phyloP scores from a whole-genome alignment of 2,888 invertebrate species.

The Synergus umbraculus region DNA sequence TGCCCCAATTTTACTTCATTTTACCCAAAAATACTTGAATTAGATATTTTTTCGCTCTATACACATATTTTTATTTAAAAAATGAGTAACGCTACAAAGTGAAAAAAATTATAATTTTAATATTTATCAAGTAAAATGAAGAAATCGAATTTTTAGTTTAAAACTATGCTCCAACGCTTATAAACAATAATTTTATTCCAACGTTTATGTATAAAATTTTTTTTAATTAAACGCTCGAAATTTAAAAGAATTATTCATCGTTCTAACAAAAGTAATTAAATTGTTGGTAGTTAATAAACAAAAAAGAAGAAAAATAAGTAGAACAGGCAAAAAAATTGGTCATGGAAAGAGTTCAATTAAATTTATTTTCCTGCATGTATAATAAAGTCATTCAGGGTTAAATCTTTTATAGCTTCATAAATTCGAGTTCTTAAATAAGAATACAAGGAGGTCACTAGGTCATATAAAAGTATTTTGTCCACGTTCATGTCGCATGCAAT shows the following conservation, averaged over 20 bases:
- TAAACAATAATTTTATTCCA: no score
- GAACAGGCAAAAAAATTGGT: neutral
- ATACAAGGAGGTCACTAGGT: conserved; percentile 13
- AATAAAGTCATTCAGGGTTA: neutral
- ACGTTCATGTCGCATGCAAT: conserved; percentile 17
- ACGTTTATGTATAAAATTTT: neutral
- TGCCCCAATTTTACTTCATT: no score
- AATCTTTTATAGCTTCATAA: neutral
- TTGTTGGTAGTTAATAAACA: neutral
- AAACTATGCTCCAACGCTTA: no score
- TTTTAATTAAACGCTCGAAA: neutral
- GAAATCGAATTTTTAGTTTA: no score
- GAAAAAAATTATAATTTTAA: no score
- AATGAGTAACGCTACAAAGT: no score
- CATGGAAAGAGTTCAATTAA: neutral
- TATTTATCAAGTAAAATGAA: no score
- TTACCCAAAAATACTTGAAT: no score
- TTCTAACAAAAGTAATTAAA: neutral
- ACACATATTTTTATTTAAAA: no score
- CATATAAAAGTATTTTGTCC: neutral
- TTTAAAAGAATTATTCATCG: no score
- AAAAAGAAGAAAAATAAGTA: neutral
- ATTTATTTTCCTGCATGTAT: neutral
- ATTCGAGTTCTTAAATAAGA: neutral
- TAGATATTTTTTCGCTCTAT: no score